Conservation (phyloP, 2,888 invertebrate genomes). For the Neoaliturus tenellus region DNA sequence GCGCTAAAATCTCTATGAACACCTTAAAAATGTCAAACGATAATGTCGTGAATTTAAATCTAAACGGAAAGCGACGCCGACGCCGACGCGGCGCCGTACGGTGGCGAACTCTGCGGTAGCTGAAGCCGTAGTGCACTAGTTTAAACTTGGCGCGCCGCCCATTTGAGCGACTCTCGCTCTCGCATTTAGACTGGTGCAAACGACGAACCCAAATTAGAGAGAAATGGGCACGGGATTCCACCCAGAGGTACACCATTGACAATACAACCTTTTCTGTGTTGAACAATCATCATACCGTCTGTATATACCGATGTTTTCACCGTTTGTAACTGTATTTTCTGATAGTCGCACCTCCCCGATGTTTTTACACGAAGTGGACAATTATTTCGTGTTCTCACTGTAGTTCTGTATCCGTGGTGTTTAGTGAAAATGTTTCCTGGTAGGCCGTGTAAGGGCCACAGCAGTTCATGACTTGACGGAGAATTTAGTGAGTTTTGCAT, state of each 20-base stretch:
- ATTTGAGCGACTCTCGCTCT: background rate
- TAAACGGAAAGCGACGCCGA: no score
- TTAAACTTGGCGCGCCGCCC: conserved; percentile 33
- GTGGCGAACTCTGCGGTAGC: background rate
- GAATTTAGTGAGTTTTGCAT: conserved; percentile 37
- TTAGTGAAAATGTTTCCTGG: conserved; percentile 18
- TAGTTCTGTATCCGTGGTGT: background rate
- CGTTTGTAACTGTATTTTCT: background rate
- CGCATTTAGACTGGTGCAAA: conserved; percentile 49
- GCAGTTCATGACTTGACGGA: conserved; percentile 19
- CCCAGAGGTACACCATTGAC: conserved; percentile 12
- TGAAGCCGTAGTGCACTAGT: conserved; percentile 40
- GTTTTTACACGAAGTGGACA: conserved; percentile 34
- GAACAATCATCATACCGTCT: background rate
- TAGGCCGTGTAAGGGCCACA: background rate
- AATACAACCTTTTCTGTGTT: background rate
- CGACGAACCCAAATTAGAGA: conserved; percentile 48
- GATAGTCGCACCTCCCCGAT: background rate
- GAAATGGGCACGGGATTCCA: conserved; percentile 47
- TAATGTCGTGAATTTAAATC: no score
- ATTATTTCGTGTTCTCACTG: conserved; percentile 20
- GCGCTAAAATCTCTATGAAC: no score
- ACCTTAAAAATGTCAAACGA: no score
- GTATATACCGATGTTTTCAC: background rate
- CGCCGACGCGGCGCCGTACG: background rate